phyloP scores from a whole-genome alignment of 2,797 vertebrate species.

The Hybognathus amarus region DNA sequence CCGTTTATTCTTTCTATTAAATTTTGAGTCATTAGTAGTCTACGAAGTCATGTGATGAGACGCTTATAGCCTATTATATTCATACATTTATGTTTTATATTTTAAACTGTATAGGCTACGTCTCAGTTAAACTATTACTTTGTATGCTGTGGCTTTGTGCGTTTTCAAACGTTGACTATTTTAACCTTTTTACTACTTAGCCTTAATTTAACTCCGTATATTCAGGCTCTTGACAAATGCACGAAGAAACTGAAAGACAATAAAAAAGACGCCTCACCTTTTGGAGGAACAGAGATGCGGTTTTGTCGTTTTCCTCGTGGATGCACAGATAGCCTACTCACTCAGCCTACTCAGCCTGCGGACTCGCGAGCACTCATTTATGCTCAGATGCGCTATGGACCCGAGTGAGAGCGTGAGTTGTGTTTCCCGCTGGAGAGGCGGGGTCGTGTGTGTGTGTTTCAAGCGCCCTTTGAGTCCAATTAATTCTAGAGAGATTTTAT shows the following conservation, averaged over 20 bases:
- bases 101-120: not conserved
- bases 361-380: not conserved
- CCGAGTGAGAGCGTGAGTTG: not conserved
- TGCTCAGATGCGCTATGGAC: not conserved
- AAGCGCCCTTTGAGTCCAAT: not conserved
- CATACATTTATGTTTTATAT: not conserved
- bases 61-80: not conserved
- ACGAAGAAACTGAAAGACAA: not conserved
- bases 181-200: not conserved
- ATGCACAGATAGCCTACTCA: not conserved
- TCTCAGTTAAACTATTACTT: not conserved
- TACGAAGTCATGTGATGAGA: not conserved
- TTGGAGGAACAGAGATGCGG: not conserved
- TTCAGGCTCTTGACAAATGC: not conserved
- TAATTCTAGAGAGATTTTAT: not conserved
- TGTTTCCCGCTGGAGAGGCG: constrained; percentile 14
- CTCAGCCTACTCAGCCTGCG: no score
- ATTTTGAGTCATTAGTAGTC: no score
- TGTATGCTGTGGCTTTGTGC: not conserved
- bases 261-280: constrained; percentile 20
- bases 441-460: not conserved
- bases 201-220: not conserved
- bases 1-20: not conserved
- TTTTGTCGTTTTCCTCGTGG: constrained; percentile 6
- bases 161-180: not conserved